Base-by-base conservation (phyloP, 1,140 invertebrate species). In the Bombus balteatus region DNA sequence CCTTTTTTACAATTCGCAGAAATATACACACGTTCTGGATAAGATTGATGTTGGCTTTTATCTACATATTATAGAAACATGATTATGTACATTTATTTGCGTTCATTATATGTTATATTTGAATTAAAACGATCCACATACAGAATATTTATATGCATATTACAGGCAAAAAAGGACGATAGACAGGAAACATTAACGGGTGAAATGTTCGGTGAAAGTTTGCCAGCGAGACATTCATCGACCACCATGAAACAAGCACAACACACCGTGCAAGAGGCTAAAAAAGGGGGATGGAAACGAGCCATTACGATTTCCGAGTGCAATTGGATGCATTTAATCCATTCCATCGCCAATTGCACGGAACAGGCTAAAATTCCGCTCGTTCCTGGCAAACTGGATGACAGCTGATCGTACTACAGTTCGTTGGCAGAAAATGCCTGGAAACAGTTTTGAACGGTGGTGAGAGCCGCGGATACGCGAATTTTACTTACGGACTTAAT, bases 281-380 rank as follows among this genome's bases (percentile, higher is more conserved):
- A 53, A 53, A 53, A 53, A 53, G 47, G 18, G 18, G 18, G 47
- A 53, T 53, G 47, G 37, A 47, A n/a, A 78, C 74, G 66, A 43
- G 65, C 72, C 78, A 65, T 72, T 76, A 59, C 81, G 73, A 79
- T 86, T 85, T 81, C 72, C 78, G 70, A 65, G 57, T 62, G 83
- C 86, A 86, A 91, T 91, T 91, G 83, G 81, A 89, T 88, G 80
- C 87, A 81, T 89, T 91, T 90, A 91, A 90, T 90, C 88, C 89
- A 77, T 90, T 91, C 81, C 79, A 82, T 88, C 72, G 76, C 43
- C 88, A 91, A 91, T 91, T 90, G 91, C 79, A 76, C 83, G 73
- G 66, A 85, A 86, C 81, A 81, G 77, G 47, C 80, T 68, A 74
- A 80, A 88, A 79, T 72, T 91, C 76, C 75, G 74, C 62, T 84